Evolutionary conservation across 2,113 vertebrate genomes (phyloP), one percentile per base, ranked within the genome.

Genomic region (Polypterus senegalus): DNA sequence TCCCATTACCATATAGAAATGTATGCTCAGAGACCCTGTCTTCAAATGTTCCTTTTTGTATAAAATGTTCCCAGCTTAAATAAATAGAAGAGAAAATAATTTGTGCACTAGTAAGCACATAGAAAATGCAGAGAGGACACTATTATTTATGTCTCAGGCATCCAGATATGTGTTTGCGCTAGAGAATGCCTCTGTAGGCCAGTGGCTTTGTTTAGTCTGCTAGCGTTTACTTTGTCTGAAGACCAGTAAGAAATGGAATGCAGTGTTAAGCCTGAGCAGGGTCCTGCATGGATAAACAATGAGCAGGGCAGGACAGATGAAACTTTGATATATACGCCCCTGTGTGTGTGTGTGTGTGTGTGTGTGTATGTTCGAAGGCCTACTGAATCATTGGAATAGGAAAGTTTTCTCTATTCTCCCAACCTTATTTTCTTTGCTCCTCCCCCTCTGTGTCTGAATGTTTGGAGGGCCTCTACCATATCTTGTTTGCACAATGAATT

Each of bases 401-500:
- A 51, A 51, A 51, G 49, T 51, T 7, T 9, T 9, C 45, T 6
- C 59, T 48, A 51, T 63, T 58, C 74, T 58, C 62, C n/a, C 66
- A 49, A 63, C 66, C 55, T 67, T 65, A 57, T 68, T 44, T 65
- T 60, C 53, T 61, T 68, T 69, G 66, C 73, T 70, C 7, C 46
- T 43, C 52, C 54, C 27, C 46, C 57, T 49, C 67, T 47, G 47
- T 61, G 54, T 74, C 70, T 79, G 81, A 82, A 83, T 80, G 83
- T 79, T 86, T 84, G 79, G 76, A 80, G 81, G 83, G 80, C 80
- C 84, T 80, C 71, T 79, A 76, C 81, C 83, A 81, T 86, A 83
- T 86, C 85, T 83, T 81, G 69, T 89, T 89, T 86, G 75, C 85
- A 78, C 86, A 85, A 85, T 84, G 74, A 81, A 84, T 88, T 86